Percentiles rank a stretch among this genome's conserved stretches.
phyloP scores from a whole-genome alignment of 2,113 vertebrate genomes.

The Gymnobelideus leadbeateri region DNA sequence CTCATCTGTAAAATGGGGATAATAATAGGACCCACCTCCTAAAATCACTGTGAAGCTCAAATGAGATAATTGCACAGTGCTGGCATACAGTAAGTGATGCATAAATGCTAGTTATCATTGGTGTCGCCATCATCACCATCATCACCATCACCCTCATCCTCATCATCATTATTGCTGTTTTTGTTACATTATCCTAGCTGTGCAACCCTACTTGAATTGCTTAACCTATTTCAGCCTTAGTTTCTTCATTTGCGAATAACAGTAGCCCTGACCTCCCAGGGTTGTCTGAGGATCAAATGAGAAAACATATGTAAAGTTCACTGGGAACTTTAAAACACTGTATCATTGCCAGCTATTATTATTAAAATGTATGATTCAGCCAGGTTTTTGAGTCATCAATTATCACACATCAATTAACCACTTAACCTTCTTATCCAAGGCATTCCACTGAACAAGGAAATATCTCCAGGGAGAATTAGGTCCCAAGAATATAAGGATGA shows the following conservation, averaged over 20 bases:
- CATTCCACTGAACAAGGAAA: constrained; percentile 28
- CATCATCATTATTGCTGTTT: too few relatives aligned
- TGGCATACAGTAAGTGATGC: neutral
- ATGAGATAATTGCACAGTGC: neutral
- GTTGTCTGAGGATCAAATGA: neutral
- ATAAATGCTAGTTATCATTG: too few relatives aligned
- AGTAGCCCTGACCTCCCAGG: neutral
- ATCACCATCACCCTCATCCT: too few relatives aligned
- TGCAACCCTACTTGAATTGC: neutral
- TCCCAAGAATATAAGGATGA: constrained; percentile 22
- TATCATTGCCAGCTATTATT: neutral
- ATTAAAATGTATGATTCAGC: neutral
- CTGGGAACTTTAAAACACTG: neutral
- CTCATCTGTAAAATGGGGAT: neutral
- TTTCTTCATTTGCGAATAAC: neutral
- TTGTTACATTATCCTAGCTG: neutral
- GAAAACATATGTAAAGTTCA: neutral
- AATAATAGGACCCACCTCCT: neutral
- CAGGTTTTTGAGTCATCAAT: constrained; percentile 9
- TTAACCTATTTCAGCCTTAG: neutral
- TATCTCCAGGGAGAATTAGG: neutral
- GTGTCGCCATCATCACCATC: too few relatives aligned
- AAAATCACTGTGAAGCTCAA: neutral
- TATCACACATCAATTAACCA: constrained; percentile 14
- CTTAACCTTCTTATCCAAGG: constrained; percentile 1